phyloP scores from a whole-genome alignment of 1,140 invertebrate species.

The Tachypleus tridentatus region DNA sequence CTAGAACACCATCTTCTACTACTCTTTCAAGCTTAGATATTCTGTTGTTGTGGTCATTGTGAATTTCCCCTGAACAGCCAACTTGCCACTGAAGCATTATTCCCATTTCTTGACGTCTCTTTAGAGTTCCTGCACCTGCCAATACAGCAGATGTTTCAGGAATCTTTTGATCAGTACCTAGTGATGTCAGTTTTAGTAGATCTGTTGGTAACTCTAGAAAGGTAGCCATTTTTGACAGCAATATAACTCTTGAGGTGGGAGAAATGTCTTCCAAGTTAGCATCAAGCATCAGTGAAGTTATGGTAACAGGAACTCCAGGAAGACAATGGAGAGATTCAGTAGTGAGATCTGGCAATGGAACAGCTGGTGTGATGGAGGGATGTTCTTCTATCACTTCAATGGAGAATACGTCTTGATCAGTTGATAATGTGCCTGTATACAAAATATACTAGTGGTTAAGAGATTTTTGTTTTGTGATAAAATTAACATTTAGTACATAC shows the following conservation, averaged over 20 bases:
- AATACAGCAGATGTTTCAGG: conserved; percentile 39
- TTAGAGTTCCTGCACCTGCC: conserved; percentile 45
- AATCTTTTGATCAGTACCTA: conserved; percentile 28
- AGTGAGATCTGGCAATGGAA: conserved; percentile 1
- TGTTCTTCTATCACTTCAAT: conserved; percentile 39
- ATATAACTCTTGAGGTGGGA: conserved; percentile 22
- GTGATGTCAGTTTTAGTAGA: conserved; percentile 38
- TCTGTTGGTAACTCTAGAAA: conserved; percentile 29
- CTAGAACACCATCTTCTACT: conserved; percentile 48
- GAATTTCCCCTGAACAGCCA: conserved; percentile 52
- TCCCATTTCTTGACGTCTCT: conserved; percentile 36
- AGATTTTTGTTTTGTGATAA: conserved; percentile 22
- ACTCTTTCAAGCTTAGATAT: conserved; percentile 47
- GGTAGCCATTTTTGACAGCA: conserved; percentile 26
- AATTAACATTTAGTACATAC: neutral
- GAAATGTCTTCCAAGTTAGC: conserved; percentile 27
- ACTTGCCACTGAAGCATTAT: conserved; percentile 47
- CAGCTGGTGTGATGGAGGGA: conserved; percentile 8
- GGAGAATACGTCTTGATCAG: conserved; percentile 41
- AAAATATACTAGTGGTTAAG: too few species aligned
- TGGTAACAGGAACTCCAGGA: conserved; percentile 29
- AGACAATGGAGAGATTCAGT: conserved; percentile 21
- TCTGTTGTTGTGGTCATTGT: conserved; percentile 39
- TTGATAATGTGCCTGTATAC: conserved; percentile 18
- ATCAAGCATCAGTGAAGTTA: conserved; percentile 32